Evolutionary conservation across 1,140 invertebrate species (phyloP), one percentile per base, ranked within the genome.

Genomic region (Brachystomella parvula): DNA sequence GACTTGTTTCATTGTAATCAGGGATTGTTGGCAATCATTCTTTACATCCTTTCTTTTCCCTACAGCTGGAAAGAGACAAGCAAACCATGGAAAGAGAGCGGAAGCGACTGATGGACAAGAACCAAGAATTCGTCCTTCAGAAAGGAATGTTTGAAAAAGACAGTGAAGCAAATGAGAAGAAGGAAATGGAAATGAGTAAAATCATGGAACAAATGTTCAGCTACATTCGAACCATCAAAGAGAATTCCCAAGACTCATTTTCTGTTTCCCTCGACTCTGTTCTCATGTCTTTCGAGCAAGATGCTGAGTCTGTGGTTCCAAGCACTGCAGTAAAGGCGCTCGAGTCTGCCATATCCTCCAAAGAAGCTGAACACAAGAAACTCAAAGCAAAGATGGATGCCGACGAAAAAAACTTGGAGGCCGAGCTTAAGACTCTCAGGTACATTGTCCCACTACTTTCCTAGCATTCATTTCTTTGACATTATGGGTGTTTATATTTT

Each of bases 141-240:
- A 49, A 70, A 58, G 71, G 71, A 33, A 63, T 65, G 31, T 70
- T 73, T 66, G 39, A 66, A 28, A 63, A 70, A 47, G 61, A 64
- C n/a, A 64, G 66, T 19, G 49, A 35, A 39, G 21, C 24, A 1
- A 63, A 70, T 24, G 32, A 63, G 30, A 56, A 64, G 28, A 26
- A 53, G 17, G 2, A 64, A 28, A 35, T 12, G 3, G 21, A 26
- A 47, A 26, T 62, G 28, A 60, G 65, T 15, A n/a, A 1, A 17
- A 35, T 65, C 15, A 61, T 47, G 21, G 56, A 24, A 28, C 26
- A 67, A 47, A 32, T 69, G 15, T 24, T 64, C 3, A 17, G 3
- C 1, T 3, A 28, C 33, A 35, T 71, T 15, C 58, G 63, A 31
- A 66, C 47, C 15, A 19, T 67, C 0, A 67, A 63, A 21, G 66